Evolutionary conservation across 2,113 vertebrate genomes (phyloP).

Genomic region (Chroicocephalus ridibundus): DNA sequence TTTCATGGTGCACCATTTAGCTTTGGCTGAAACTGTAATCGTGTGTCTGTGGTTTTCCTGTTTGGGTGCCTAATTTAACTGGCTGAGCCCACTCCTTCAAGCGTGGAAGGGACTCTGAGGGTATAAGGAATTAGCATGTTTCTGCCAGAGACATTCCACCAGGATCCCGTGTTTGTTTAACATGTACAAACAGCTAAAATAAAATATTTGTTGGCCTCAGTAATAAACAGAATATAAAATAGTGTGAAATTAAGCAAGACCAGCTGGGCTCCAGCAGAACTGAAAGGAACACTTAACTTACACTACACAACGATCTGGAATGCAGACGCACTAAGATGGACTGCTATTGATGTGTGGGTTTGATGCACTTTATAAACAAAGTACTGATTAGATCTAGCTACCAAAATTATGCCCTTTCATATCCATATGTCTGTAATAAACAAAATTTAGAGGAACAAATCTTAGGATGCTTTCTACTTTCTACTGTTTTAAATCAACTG

Average conservation of each 20-base stretch:
- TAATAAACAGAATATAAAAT: conserved; percentile 70
- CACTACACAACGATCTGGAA: conserved; percentile 10
- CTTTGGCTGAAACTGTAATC: conserved; percentile 36
- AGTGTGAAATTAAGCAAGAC: conserved; percentile 66
- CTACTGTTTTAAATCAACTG: background rate
- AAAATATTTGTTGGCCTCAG: conserved; percentile 58
- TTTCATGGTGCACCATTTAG: conserved; percentile 28
- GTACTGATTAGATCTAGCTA: conserved; percentile 60
- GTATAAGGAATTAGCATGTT: conserved; percentile 38
- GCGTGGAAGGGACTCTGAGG: conserved; percentile 34
- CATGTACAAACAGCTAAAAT: conserved; percentile 65
- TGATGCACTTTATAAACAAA: conserved; percentile 40
- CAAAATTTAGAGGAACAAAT: conserved; percentile 20
- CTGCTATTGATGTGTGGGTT: conserved; percentile 30
- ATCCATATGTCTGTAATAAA: conserved; percentile 53
- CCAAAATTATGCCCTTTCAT: conserved; percentile 45
- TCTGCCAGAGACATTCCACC: conserved; percentile 63
- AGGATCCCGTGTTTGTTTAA: conserved; percentile 60
- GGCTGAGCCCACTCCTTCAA: conserved; percentile 35
- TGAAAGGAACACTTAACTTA: conserved; percentile 24
- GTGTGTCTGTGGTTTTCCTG: conserved; percentile 66
- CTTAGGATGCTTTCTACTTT: background rate
- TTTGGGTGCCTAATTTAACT: conserved; percentile 62
- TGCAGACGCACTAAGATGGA: background rate
- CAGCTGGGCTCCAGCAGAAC: conserved; percentile 52